Base-by-base conservation (phyloP, 2,113 vertebrate species). In the Gila orcuttii region DNA sequence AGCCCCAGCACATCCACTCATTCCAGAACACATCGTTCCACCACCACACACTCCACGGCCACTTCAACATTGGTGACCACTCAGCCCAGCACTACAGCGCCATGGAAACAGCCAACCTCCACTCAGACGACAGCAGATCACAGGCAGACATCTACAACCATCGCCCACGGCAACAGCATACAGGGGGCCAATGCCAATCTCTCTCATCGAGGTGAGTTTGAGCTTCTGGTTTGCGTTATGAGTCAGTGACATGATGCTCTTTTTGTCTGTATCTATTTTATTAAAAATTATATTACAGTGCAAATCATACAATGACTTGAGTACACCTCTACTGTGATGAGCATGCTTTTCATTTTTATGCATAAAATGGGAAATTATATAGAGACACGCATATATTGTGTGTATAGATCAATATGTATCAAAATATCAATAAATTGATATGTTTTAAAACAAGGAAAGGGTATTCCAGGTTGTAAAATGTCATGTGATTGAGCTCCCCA, bases 131-230 rank as follows among this genome's bases (percentile, higher is more conserved):
- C 11, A 89, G 87, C 85, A 87, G 85, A 10, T 74, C 21, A 28
- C 39, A 91, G 85, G 0, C 86, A 85, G 6, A 79, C 0, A 0
- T 42, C 86, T 8, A 91, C 80, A 33, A 91, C 93, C 64, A 3
- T 94, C 92, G 86, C 92, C 59, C 90, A 86, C 13, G 78, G 60
- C 9, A 94, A 94, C 88, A 91, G 92, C 79, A 92, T 94, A 79
- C 96, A 95, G 84, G 96, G 95, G 31, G 95, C 95, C 86, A 96
- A 97, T 87, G 96, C 91, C 91, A 98, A 97, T 91, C 95, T 98
- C 62, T 98, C 97, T 45, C 97, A 97, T 89, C 96, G 96, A 91
- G 97, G 97, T 99, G 95, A 96, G 96, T 85, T 76, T 5, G 6
- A 59, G 21, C 42, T 82, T 86, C 50, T 45, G 39, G 8, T 76